Evolutionary conservation across 2,888 invertebrate genomes (phyloP), one percentile per base, ranked within the genome.

Genomic region (Heliconius cydno): DNA sequence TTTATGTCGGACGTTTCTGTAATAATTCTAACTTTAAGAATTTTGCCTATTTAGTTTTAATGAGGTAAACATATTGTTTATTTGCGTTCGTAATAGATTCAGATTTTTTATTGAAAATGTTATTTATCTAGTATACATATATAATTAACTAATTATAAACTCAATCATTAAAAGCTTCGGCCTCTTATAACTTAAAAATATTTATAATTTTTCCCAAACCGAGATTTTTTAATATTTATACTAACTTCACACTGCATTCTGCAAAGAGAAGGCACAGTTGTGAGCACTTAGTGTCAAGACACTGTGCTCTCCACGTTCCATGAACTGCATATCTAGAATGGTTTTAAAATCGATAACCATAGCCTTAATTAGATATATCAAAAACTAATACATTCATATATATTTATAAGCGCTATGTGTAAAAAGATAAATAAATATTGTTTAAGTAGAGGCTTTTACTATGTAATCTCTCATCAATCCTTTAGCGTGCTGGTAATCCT

Each of bases 401-500:
- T 28, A 65, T 25, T 25, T 15, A 70, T 41, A 25, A 70, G 25
- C 13, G 3, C 22, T 1, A 41, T 41, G 7, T 25, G 7, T 46
- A 22, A 7, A 2, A 15, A 71, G 15, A 28, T 38, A 70, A 70
- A 25, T 13, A 9, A 41, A 70, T 25, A 71, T 28, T 46, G 28
- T 19, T 19, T 4, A 28, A 46, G 7, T 46, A 71, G 30, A 66
- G 30, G 4, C 60, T 19, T 6, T 67, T 25, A 57, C 38, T 15
- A n/a, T 30, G 60, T 60, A 73, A 73, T 73, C 73, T 60, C 73
- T 22, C 73, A 60, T 73, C 60, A 60, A 73, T 73, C 60, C 57
- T 73, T 34, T 60, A 60, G 30, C 28, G 66, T 67, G 34, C 19
- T 73, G 25, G 72, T 78, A 79, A 79, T 63, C 71, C 76, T 28